Evolutionary conservation across 2,797 vertebrate genomes (phyloP).

Genomic region (Aselliscus stoliczkanus): DNA sequence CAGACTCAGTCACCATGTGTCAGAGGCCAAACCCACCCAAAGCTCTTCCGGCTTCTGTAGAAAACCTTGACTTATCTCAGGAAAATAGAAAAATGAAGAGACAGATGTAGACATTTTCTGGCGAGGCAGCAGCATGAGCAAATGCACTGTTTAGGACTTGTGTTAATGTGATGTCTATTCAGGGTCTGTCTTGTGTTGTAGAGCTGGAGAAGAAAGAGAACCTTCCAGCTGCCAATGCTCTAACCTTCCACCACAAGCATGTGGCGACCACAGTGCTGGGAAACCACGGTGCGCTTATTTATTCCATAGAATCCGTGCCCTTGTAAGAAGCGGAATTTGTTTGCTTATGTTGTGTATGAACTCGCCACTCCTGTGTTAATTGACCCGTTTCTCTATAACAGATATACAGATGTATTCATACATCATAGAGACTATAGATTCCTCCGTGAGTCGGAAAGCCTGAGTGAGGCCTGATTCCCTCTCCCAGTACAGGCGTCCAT

Average conservation of each 20-base stretch:
- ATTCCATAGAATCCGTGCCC: accelerated
- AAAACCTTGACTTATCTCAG: not conserved
- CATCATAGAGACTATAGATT: accelerated
- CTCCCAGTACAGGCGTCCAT: accelerated
- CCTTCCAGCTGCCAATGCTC: no score
- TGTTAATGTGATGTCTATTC: accelerated
- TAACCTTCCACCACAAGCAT: not conserved
- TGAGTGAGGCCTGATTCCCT: not conserved
- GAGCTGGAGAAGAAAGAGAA: not conserved
- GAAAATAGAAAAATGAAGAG: not conserved
- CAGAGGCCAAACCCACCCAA: no score
- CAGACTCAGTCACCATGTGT: accelerated
- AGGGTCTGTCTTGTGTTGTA: not conserved
- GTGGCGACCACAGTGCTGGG: not conserved
- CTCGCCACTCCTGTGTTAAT: not conserved
- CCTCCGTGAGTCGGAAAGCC: not conserved
- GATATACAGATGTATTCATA: accelerated
- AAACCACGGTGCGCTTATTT: not conserved
- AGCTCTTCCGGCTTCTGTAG: not conserved
- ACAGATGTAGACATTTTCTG: not conserved
- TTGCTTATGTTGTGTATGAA: not conserved
- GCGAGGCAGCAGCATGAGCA: not conserved
- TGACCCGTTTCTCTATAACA: not conserved
- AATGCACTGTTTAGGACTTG: not conserved
- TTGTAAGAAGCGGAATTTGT: not conserved